Percentiles rank a stretch among this genome's conserved stretches.
These are phyloP conservation scores for Callopanchax toddi DNA, from an alignment of 2,113 vertebrate species.

Conservation along the genomic window DNA sequence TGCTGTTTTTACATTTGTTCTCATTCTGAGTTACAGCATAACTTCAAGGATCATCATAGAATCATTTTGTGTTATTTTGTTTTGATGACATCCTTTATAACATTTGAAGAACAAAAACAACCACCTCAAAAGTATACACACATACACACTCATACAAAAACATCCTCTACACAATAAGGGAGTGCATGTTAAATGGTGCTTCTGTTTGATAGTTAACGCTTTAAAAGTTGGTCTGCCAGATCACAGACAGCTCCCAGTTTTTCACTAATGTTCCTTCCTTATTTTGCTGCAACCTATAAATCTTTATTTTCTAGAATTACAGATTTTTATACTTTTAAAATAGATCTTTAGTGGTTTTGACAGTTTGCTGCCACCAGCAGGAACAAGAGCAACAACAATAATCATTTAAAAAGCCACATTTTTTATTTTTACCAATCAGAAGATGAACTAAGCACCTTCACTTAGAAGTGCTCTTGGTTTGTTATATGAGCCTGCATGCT, in stretches of 20 bases:
- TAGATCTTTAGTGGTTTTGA: no score
- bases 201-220: slow-evolving; percentile 47
- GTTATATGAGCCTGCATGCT: no score
- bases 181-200: slow-evolving; percentile 51
- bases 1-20: not conserved
- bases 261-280: slow-evolving; percentile 47
- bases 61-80: slow-evolving; percentile 19
- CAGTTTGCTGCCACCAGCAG: no score
- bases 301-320: not conserved
- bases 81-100: slow-evolving; percentile 7
- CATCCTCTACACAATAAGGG: slow-evolving; percentile 22
- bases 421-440: no score
- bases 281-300: not conserved
- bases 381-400: no score
- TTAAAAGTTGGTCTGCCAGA: slow-evolving; percentile 66
- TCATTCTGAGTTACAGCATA: slow-evolving; percentile 10
- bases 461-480: no score
- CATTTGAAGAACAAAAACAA: slow-evolving; percentile 14
- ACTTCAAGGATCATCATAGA: slow-evolving; percentile 4
- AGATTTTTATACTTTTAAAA: not conserved
- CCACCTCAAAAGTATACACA: slow-evolving; percentile 16
- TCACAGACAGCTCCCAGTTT: slow-evolving; percentile 47
- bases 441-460: no score
- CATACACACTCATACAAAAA: slow-evolving; percentile 11
- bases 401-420: no score